Base-by-base conservation (phyloP, 1,140 invertebrate genomes). In the Rhyzopertha dominica region DNA sequence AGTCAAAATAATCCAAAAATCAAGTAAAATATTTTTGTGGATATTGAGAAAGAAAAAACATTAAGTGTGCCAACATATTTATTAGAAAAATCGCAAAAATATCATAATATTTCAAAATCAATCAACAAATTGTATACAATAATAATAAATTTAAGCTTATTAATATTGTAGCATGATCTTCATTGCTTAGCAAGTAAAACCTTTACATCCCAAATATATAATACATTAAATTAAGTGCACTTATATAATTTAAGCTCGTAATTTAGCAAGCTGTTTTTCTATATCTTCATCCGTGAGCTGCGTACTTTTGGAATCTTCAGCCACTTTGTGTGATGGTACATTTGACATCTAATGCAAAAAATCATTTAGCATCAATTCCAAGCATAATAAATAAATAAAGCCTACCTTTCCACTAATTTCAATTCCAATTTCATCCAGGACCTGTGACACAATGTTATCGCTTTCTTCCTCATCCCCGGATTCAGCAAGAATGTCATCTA, bases 391-490 rank as follows among this genome's bases (percentile, higher is more conserved):
- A 31, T 12, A 40, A 24, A 39, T 20, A 37, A 13, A 22, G 18
- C 10, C 39, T 66, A 90, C 85, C 76, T 91, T 90, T 62, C 86
- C 87, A 53, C 85, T 84, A 38, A 94, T 85, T 72, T 95, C 92
- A 72, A 96, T 95, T 45, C 91, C 92, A 64, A 96, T 95, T 73
- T 96, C 92, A 76, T 95, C 92, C 5, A 96, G 72, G 7, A 96
- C 89, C 72, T 93, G 78, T 56, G 77, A 83, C 3, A 96, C 82
- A 72, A 95, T 81, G 31, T 80, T 79, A 58, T 93, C 85, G 62
- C 81, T 77, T 73, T 94, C 90, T 49, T 88, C 85, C 69, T 95
- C 91, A 71, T 95, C 91, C 8, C 83, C 90, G 13, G 87, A 90
- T 58, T 91, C 90, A 40, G 77, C 78, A 30, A 96, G 73, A 58